These are phyloP conservation scores for Neodon shergylaensis DNA, from an alignment of 2,113 vertebrate genomes.

Conservation along the genomic window DNA sequence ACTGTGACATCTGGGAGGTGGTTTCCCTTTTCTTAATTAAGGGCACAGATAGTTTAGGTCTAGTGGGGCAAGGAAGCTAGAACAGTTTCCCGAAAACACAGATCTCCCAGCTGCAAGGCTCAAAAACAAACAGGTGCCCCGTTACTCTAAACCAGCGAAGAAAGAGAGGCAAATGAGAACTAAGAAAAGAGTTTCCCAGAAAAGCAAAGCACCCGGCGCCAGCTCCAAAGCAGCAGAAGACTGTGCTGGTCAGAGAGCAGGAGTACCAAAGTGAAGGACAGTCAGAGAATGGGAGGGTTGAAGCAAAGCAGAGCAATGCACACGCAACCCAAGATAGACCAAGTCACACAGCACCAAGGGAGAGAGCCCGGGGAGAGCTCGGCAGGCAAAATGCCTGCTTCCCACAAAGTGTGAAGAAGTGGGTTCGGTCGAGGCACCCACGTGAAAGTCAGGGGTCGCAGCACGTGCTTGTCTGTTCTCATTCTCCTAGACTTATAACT, in stretches of 20 bases:
- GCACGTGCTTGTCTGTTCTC: background rate
- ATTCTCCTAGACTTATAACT: too few relatives aligned
- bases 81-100: slow-evolving; percentile 6
- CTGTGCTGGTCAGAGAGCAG: background rate
- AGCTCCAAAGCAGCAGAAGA: background rate
- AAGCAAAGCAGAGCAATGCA: background rate
- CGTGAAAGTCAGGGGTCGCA: background rate
- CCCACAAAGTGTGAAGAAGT: background rate
- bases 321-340: background rate
- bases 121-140: background rate
- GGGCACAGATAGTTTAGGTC: background rate
- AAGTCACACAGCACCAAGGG: background rate
- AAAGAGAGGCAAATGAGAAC: background rate
- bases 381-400: background rate
- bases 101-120: background rate
- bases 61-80: background rate
- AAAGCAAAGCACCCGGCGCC: background rate
- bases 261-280: background rate
- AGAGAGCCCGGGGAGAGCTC: background rate
- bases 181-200: slow-evolving; percentile 23
- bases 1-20: background rate
- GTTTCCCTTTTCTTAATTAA: slow-evolving; percentile 45
- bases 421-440: background rate
- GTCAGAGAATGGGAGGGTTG: too few relatives aligned
- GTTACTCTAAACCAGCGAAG: background rate